These are phyloP conservation scores for Drosophila micromelanica DNA, from an alignment of 1,140 invertebrate genomes.

Conservation along the genomic window DNA sequence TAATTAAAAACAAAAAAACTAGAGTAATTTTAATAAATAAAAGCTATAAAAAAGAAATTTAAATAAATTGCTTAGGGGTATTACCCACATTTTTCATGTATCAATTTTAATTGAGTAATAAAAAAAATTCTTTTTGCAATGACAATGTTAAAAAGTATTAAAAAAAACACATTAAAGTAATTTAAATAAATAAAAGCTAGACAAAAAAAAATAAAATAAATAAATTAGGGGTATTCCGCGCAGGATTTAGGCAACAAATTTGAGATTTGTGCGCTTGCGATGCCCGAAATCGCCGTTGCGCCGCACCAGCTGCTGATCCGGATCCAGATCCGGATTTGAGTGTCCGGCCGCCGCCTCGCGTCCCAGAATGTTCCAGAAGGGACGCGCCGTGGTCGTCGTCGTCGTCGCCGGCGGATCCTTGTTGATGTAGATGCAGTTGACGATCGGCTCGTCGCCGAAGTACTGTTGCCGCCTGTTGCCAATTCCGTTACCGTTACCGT, in stretches of 20 bases:
- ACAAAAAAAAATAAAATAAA: conserved; percentile 28
- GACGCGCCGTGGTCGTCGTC: conserved; percentile 70
- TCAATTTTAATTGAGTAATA: conserved; percentile 20
- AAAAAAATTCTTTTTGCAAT: neutral
- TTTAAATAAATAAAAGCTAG: conserved; percentile 29
- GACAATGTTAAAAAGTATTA: no score
- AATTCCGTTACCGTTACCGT: neutral
- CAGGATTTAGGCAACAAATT: conserved; percentile 50
- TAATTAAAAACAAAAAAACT: neutral
- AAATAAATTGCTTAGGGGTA: neutral
- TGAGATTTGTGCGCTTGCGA: conserved; percentile 70
- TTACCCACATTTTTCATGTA: no score
- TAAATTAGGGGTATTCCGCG: neutral
- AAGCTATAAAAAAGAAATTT: conserved; percentile 9
- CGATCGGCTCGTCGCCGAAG: conserved; percentile 63
- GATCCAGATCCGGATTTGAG: no score
- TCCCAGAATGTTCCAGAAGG: conserved; percentile 78
- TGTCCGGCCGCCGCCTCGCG: conserved; percentile 48
- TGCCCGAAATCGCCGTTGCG: conserved; percentile 62
- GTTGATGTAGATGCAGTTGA: conserved; percentile 81
- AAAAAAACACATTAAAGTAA: neutral
- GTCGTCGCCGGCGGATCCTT: conserved; percentile 73
- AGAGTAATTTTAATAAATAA: conserved; percentile 24
- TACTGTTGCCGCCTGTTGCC: conserved; percentile 47
- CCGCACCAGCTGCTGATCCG: conserved; percentile 1